Evolutionary conservation across 2,888 invertebrate species (phyloP).

Genomic region (Girardia tigrina): DNA sequence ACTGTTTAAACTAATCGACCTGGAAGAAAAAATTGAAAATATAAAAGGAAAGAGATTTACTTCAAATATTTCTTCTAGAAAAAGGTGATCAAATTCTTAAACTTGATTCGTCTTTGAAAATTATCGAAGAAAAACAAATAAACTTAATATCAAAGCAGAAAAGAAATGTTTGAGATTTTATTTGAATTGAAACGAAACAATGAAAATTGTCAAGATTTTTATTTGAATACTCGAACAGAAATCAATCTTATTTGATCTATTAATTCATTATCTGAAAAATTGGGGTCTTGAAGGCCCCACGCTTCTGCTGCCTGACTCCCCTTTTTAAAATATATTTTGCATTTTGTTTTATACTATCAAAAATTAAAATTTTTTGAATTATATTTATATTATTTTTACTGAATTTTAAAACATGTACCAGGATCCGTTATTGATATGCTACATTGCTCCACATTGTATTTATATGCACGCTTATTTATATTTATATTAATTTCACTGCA

Average conservation of each 20-base stretch:
- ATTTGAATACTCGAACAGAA: not conserved
- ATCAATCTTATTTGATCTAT: not conserved
- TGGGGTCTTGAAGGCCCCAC: too few relatives aligned
- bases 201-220: not conserved
- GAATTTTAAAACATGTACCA: too few relatives aligned
- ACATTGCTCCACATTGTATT: too few relatives aligned
- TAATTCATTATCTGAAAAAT: too few relatives aligned
- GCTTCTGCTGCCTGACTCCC: too few relatives aligned
- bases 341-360: too few relatives aligned
- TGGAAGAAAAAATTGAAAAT: not conserved
- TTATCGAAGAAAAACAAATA: not conserved
- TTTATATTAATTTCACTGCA: too few relatives aligned
- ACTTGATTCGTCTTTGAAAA: not conserved
- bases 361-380: too few relatives aligned
- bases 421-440: too few relatives aligned
- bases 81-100: not conserved
- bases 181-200: not conserved
- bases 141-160: not conserved
- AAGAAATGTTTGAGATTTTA: not conserved
- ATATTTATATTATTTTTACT: too few relatives aligned
- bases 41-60: not conserved
- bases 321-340: too few relatives aligned
- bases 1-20: not conserved
- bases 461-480: too few relatives aligned
- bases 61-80: not conserved